Evolutionary conservation across 1,140 invertebrate genomes (phyloP).

Genomic region (Agrilus planipennis): DNA sequence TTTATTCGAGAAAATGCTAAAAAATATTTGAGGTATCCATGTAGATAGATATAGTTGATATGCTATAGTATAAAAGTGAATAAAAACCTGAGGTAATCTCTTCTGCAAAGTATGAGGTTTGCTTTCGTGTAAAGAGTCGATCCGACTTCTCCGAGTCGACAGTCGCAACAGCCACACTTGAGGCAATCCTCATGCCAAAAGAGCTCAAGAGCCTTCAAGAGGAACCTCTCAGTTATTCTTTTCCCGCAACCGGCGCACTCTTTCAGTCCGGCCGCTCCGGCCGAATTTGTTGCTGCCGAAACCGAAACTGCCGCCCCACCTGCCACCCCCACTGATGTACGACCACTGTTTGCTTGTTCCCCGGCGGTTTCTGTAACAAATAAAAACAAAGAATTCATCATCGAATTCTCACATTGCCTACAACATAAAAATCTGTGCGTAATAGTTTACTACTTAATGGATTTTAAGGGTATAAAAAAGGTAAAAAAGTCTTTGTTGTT

Average conservation of each 20-base stretch:
- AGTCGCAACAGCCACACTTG: slow-evolving; percentile 88
- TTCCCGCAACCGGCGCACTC: slow-evolving; percentile 69
- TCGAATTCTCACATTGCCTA: too few species aligned
- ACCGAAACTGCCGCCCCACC: slow-evolving; percentile 18
- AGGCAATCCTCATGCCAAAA: slow-evolving; percentile 93
- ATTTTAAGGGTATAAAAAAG: too few species aligned
- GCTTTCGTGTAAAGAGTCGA: slow-evolving; percentile 86
- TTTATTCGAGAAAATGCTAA: too few species aligned
- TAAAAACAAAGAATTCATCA: too few species aligned
- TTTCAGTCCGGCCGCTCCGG: slow-evolving; percentile 33
- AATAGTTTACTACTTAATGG: too few species aligned
- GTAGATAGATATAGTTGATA: too few species aligned
- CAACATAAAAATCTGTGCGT: too few species aligned
- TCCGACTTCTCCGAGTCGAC: slow-evolving; percentile 81
- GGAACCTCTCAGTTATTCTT: slow-evolving; percentile 60
- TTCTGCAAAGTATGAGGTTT: slow-evolving; percentile 83
- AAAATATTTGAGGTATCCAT: too few species aligned
- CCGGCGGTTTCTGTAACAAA: slow-evolving; percentile 27
- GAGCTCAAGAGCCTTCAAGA: slow-evolving; percentile 70
- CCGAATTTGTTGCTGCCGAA: slow-evolving; percentile 22
- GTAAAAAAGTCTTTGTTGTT: too few species aligned
- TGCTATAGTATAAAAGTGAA: too few species aligned
- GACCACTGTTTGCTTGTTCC: slow-evolving; percentile 25
- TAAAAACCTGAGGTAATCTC: slow-evolving; percentile 81
- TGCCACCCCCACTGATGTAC: slow-evolving; percentile 18